These are phyloP conservation scores for Geopemphigus sp. DNA, from an alignment of 1,140 invertebrate species.

Conservation along the genomic window DNA sequence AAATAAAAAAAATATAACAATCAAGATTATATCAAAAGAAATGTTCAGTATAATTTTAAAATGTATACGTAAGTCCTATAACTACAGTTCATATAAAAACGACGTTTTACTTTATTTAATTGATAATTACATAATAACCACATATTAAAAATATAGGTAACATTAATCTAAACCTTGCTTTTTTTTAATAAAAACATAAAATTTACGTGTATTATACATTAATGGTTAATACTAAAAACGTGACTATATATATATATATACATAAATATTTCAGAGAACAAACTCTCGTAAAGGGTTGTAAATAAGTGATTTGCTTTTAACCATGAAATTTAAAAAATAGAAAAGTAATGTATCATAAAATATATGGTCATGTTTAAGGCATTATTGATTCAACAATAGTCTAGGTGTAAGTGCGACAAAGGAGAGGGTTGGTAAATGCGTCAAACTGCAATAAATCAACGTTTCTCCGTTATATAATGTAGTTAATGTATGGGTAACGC, in stretches of 20 bases:
- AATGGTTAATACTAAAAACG: not conserved
- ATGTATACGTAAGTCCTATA: not conserved
- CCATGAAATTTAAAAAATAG: not conserved
- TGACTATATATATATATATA: not conserved
- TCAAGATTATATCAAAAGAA: not conserved
- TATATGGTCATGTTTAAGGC: constrained; percentile 4
- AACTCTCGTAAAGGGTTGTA: not conserved
- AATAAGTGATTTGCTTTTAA: constrained; percentile 15
- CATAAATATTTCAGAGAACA: too few relatives aligned
- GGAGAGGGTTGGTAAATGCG: constrained; percentile 16
- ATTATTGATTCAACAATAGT: constrained; percentile 38
- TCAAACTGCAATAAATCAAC: constrained; percentile 29
- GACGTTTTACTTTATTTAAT: too few relatives aligned
- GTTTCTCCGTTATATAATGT: not conserved
- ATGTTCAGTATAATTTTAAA: not conserved
- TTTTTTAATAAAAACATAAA: not conserved
- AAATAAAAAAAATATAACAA: too few relatives aligned
- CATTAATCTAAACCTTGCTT: not conserved
- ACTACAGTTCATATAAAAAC: not conserved
- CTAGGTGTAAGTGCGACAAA: not conserved
- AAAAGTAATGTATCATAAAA: not conserved
- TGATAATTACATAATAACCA: not conserved
- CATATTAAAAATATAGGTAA: not conserved
- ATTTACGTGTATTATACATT: not conserved
- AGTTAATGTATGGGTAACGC: constrained; percentile 3